Conservation (phyloP, 1,140 invertebrate genomes). For the Oedothorax gibbosus region DNA sequence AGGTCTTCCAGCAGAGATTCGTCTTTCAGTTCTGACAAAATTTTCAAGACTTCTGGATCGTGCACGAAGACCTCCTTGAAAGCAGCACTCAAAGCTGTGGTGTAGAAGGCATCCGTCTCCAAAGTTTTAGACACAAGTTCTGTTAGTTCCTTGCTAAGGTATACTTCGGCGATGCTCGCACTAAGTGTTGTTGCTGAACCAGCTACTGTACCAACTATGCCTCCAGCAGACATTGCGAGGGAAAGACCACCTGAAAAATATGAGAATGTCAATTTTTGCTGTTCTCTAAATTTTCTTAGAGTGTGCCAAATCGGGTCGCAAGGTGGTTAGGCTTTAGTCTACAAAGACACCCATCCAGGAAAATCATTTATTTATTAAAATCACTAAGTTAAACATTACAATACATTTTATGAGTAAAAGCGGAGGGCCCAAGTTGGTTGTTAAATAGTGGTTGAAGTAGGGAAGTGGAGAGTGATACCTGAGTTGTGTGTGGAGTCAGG, state of each 20-base stretch:
- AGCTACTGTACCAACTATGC: constrained; percentile 46
- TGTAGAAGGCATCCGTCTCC: constrained; percentile 47
- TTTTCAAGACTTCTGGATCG: constrained; percentile 43
- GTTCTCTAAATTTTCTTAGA: too few species aligned
- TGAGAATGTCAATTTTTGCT: neutral
- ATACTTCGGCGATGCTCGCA: constrained; percentile 35
- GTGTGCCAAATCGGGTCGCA: too few species aligned
- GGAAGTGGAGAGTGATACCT: too few species aligned
- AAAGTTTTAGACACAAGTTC: constrained; percentile 20
- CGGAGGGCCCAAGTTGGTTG: too few species aligned
- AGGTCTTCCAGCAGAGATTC: constrained; percentile 37
- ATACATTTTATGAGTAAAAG: too few species aligned
- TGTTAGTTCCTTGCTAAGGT: constrained; percentile 38
- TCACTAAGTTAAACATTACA: too few species aligned
- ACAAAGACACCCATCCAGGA: too few species aligned
- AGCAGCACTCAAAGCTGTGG: constrained; percentile 31
- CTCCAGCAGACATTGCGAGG: constrained; percentile 41
- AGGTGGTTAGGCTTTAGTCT: too few species aligned
- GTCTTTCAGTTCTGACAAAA: constrained; percentile 33
- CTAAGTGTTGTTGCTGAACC: constrained; percentile 43
- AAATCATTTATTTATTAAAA: too few species aligned
- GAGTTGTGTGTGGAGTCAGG: too few species aligned
- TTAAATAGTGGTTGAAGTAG: too few species aligned
- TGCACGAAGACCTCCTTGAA: constrained; percentile 36
- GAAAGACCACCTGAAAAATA: constrained; percentile 42